A percentile compares a stretch with the other conserved stretches of the same genome.
Conservation (phyloP, 2,113 vertebrate genomes). For the Lophochroa leadbeateri region DNA sequence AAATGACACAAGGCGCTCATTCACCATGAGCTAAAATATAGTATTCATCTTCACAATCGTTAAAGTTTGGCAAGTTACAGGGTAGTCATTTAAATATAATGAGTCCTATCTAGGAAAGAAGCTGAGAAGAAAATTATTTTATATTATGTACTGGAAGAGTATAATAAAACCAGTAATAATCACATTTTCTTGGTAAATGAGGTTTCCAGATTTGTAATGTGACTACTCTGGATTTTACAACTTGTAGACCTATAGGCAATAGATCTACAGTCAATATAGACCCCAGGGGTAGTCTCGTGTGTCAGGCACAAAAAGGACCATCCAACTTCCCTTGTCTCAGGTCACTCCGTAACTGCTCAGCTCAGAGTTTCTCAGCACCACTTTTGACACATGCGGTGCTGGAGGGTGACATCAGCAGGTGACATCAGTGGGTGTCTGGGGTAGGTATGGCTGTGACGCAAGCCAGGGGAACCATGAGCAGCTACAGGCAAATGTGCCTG, state of each 20-base stretch:
- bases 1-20: neutral
- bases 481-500: accelerated
- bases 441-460: accelerated
- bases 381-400: accelerated
- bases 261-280: neutral
- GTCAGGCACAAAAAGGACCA: neutral
- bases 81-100: neutral
- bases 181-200: neutral
- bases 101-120: neutral
- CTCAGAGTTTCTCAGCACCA: accelerated
- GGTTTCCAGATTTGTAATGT: neutral
- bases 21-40: neutral
- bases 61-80: neutral
- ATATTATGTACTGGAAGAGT: neutral
- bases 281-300: neutral
- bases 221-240: neutral
- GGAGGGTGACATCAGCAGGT: accelerated
- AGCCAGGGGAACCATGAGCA: accelerated
- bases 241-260: neutral
- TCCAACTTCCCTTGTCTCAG: neutral
- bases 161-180: neutral
- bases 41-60: neutral
- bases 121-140: neutral
- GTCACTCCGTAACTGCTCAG: accelerated
- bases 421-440: neutral